These are phyloP conservation scores for Cataglyphis altisquamis DNA, from an alignment of 2,888 invertebrate species.

Conservation along the genomic window DNA sequence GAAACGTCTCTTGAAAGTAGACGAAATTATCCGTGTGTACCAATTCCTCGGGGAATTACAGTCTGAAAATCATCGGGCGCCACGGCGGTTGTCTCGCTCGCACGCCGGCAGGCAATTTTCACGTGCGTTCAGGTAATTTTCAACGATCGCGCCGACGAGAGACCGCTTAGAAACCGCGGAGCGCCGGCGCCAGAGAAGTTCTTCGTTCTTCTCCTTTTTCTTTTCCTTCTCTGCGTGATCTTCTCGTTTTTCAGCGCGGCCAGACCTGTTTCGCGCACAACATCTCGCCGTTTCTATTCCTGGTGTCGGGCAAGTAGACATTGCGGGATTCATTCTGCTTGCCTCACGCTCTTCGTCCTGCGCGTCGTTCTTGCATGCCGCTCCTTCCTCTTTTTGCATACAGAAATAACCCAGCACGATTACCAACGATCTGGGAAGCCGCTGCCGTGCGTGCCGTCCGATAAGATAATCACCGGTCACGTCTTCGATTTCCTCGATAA, in stretches of 20 bases:
- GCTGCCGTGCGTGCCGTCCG: conserved; percentile 64
- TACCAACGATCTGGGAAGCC: conserved; percentile 56
- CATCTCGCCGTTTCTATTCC: conserved; percentile 41
- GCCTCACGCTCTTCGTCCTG: conserved; percentile 12
- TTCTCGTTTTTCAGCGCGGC: conserved; percentile 67
- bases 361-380: conserved; percentile 40
- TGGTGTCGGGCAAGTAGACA: conserved; percentile 34
- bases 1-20: conserved; percentile 47
- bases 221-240: conserved; percentile 64
- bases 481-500: conserved; percentile 63
- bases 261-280: conserved; percentile 62
- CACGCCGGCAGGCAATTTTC: conserved; percentile 76
- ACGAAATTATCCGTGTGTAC: conserved; percentile 49
- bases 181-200: conserved; percentile 78
- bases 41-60: conserved; percentile 44
- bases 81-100: conserved; percentile 51
- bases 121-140: conserved; percentile 81
- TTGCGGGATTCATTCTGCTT: conserved; percentile 46
- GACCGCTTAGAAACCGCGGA: conserved; percentile 73
- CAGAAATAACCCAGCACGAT: conserved; percentile 75
- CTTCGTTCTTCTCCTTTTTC: conserved; percentile 70
- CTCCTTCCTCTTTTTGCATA: conserved; percentile 41
- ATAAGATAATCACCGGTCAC: conserved; percentile 76
- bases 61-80: conserved; percentile 61
- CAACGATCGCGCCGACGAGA: conserved; percentile 68